phyloP scores from a whole-genome alignment of 2,113 vertebrate genomes.

The Chloroceryle aenea region DNA sequence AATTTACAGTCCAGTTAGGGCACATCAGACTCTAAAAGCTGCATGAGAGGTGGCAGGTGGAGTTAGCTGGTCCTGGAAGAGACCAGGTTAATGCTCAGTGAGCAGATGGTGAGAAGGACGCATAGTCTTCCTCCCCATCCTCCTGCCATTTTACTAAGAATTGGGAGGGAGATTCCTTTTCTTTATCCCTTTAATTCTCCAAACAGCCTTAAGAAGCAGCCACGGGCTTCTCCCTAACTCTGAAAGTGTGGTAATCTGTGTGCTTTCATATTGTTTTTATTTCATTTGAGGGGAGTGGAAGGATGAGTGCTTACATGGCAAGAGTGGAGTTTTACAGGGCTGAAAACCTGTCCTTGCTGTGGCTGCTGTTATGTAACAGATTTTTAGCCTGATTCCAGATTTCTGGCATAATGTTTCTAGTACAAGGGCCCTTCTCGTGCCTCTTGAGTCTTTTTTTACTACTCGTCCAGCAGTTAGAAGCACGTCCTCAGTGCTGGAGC shows the following conservation, averaged over 20 bases:
- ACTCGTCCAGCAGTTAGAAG: neutral
- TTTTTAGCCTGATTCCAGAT: neutral
- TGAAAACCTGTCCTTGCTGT: neutral
- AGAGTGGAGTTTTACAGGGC: neutral
- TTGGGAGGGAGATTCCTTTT: neutral
- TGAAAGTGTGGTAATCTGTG: neutral
- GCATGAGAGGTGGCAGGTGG: neutral
- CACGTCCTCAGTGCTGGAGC: accelerated
- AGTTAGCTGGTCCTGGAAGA: neutral
- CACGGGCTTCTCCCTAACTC: neutral
- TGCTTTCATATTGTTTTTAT: neutral
- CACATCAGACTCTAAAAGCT: neutral
- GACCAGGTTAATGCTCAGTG: neutral
- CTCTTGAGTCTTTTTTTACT: neutral
- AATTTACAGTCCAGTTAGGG: neutral
- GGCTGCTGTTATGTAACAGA: neutral
- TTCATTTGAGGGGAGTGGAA: neutral
- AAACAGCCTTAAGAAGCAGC: neutral
- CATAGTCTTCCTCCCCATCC: neutral
- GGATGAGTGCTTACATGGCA: neutral
- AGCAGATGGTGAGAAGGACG: too few species aligned
- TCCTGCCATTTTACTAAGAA: neutral
- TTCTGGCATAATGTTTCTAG: neutral
- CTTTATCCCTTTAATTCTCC: neutral
- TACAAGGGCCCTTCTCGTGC: neutral